phyloP scores from a whole-genome alignment of 37 sponge, comb jelly and placozoan genomes.

The Spongilla lacustris region DNA sequence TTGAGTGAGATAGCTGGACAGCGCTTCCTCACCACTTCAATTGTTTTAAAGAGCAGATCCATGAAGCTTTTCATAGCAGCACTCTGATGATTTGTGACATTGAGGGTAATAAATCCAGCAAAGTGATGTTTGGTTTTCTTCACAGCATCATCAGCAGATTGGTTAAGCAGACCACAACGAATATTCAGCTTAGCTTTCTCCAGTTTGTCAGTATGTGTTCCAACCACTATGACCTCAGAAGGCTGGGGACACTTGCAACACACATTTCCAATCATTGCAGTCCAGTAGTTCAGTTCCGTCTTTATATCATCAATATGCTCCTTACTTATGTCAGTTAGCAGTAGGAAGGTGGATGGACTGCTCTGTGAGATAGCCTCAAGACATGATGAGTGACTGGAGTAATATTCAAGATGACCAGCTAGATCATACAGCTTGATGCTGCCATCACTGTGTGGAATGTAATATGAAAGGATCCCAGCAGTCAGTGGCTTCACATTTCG shows the following conservation, averaged over 20 bases:
- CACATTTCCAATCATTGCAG: constrained; percentile 1
- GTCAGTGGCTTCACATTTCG: constrained; percentile 3
- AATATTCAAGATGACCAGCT: constrained; percentile 57
- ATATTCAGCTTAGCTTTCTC: not conserved
- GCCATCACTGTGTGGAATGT: constrained; percentile 5
- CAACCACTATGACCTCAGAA: constrained; percentile 43
- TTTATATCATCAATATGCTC: constrained; percentile 9
- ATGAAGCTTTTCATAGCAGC: not conserved
- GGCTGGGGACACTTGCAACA: not conserved
- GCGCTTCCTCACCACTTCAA: not conserved
- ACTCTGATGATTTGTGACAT: not conserved
- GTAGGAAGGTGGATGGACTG: constrained; percentile 25
- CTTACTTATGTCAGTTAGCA: constrained; percentile 25
- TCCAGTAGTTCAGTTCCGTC: constrained; percentile 29
- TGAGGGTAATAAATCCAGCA: not conserved
- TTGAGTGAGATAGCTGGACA: not conserved
- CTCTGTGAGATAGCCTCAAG: not conserved
- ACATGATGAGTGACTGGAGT: constrained; percentile 26
- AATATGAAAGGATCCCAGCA: constrained; percentile 38
- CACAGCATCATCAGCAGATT: not conserved
- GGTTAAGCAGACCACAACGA: not conserved
- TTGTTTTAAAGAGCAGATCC: not conserved
- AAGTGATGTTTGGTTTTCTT: not conserved
- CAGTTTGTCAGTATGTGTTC: constrained; percentile 20
- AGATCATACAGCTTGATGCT: constrained; percentile 27